Base-by-base conservation (phyloP, 2,797 vertebrate species). In the Coilia nasus region DNA sequence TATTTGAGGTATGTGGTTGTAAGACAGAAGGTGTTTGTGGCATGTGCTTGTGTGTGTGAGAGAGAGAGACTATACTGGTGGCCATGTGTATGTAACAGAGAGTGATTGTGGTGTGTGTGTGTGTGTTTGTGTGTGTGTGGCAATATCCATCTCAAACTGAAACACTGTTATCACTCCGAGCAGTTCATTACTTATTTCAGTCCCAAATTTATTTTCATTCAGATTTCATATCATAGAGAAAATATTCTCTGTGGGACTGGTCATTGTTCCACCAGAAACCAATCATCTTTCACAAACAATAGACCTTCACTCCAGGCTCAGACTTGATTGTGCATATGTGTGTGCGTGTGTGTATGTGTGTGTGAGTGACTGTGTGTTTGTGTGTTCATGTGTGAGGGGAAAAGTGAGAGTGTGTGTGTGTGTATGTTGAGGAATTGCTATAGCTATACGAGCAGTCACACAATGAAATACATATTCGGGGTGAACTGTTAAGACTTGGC, bases 151-250 rank as follows among this genome's bases (percentile, higher is more conserved):
- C 71, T 78, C 71, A 78, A 17, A 44, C 71, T 78, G 71, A 41
- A 78, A 78, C 71, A 78, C 71, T 82, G 75, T 85, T 90, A 87
- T 87, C 67, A 6, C 81, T 82, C 81, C 59, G 10, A 23, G 7
- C n/a, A n/a, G 41, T 56, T 80, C 75, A 64, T 85, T 87, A 64
- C 86, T 88, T 88, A 84, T 56, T 50, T 87, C 71, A 44, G 50
- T 71, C n/a, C 83, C 81, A 81, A 82, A 85, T 67, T 90, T 89
- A 88, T 90, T 91, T 82, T 60, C 88, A 88, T 90, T 91, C 85
- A 85, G 82, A 90, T 90, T 89, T 86, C 78, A 88, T 90, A 89
- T 87, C 19, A 84, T 11, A 44, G 59, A 85, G 71, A 82, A 83
- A 85, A 15, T 59, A 83, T 85, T 87, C 25, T 14, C 80, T n/a